These are phyloP conservation scores for Stichodactyla mertensii DNA, from an alignment of 64 coral and sea anemone genomes.

Conservation along the genomic window DNA sequence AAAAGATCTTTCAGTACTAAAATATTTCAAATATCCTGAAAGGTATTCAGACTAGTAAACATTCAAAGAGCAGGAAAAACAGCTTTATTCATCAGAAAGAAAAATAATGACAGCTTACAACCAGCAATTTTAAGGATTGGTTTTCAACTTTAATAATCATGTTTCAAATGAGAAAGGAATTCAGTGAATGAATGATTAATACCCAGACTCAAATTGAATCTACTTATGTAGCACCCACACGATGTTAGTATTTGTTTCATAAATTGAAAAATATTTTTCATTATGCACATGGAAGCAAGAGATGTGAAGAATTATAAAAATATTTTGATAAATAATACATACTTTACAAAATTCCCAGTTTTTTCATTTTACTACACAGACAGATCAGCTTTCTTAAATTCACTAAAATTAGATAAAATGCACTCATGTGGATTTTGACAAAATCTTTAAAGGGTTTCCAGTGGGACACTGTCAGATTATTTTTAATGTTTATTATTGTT, in stretches of 20 bases:
- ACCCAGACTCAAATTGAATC: not conserved
- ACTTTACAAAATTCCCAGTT: not conserved
- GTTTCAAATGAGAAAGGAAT: not conserved
- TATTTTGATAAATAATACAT: too few relatives aligned
- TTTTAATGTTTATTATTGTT: not conserved
- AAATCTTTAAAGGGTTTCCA: not conserved
- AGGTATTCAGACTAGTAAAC: not conserved
- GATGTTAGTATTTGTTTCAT: not conserved
- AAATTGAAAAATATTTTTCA: not conserved
- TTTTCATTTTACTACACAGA: too few relatives aligned
- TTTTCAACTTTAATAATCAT: not conserved
- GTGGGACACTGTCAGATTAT: not conserved
- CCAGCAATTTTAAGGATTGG: too few relatives aligned
- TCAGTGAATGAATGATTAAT: not conserved
- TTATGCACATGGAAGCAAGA: not conserved
- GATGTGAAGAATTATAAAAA: too few relatives aligned
- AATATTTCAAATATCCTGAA: not conserved
- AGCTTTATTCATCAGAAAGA: not conserved
- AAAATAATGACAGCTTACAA: not conserved
- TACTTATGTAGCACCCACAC: not conserved
- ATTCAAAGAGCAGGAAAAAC: not conserved
- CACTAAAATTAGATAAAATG: too few relatives aligned
- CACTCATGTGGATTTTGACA: not conserved
- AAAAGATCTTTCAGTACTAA: not conserved
- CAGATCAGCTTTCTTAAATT: too few relatives aligned